These are phyloP conservation scores for Ophonus ardosiacus DNA, from an alignment of 2,888 invertebrate genomes.

Conservation along the genomic window DNA sequence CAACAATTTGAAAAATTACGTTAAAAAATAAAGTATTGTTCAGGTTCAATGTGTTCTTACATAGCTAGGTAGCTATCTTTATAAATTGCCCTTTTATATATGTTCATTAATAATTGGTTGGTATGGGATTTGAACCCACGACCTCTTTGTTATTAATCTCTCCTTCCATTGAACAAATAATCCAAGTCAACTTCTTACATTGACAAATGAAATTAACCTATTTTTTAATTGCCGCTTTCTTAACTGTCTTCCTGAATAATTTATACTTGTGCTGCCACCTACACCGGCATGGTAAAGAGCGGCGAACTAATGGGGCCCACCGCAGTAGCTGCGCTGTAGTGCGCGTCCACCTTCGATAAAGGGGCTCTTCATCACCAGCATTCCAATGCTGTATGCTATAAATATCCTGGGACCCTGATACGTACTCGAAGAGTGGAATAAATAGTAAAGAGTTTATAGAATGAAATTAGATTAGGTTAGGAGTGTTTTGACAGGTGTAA, in stretches of 20 bases:
- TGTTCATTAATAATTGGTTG: too few relatives aligned
- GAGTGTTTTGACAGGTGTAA: constrained; percentile 28
- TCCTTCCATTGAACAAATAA: background rate
- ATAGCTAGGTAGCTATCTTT: too few relatives aligned
- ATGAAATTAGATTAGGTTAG: background rate
- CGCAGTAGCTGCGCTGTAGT: constrained; percentile 3
- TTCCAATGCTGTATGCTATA: constrained; percentile 28
- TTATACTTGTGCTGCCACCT: constrained; percentile 28
- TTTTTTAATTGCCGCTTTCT: constrained; percentile 28
- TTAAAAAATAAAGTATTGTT: too few relatives aligned
- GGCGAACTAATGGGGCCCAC: constrained; percentile 42
- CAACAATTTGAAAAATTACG: too few relatives aligned
- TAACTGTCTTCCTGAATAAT: constrained; percentile 17
- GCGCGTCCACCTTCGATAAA: constrained; percentile 25
- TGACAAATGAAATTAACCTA: constrained; percentile 41
- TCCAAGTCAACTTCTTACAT: background rate
- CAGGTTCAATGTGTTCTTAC: too few relatives aligned
- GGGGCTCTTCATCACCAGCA: constrained; percentile 28
- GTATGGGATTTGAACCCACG: too few relatives aligned
- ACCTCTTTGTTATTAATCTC: too few relatives aligned
- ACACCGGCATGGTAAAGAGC: constrained; percentile 25
- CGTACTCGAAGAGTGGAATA: background rate
- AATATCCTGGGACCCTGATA: constrained; percentile 14
- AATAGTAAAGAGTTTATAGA: constrained; percentile 17
- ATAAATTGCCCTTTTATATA: too few relatives aligned